phyloP scores from a whole-genome alignment of 2,797 vertebrate species.

The Dicrostonyx torquatus region DNA sequence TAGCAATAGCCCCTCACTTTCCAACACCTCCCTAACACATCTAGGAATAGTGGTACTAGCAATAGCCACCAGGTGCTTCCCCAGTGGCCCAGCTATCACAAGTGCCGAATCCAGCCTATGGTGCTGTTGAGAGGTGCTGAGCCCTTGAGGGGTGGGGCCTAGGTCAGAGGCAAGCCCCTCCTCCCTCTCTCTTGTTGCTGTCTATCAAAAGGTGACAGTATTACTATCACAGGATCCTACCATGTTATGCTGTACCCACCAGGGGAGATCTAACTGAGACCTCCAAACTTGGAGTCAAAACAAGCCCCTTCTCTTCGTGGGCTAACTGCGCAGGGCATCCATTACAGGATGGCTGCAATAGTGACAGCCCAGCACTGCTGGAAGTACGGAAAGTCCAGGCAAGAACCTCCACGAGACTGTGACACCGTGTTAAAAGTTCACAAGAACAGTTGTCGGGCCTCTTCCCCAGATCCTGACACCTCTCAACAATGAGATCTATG shows the following conservation, averaged over 20 bases:
- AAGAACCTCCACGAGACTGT: not conserved
- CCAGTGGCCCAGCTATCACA: not conserved
- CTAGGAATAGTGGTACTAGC: not conserved
- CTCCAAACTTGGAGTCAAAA: not conserved
- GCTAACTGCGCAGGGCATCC: no score
- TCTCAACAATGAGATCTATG: not conserved
- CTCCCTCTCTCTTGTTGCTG: not conserved
- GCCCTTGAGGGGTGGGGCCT: not conserved
- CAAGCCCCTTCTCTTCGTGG: not conserved
- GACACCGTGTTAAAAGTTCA: not conserved
- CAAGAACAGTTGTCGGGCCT: rapidly evolving
- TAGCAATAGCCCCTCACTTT: not conserved
- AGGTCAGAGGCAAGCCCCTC: not conserved
- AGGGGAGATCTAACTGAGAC: not conserved
- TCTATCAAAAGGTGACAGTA: not conserved
- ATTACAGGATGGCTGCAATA: not conserved
- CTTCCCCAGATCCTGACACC: not conserved
- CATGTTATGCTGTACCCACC: not conserved
- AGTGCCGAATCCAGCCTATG: not conserved
- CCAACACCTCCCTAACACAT: not conserved
- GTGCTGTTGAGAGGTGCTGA: not conserved
- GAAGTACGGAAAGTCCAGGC: not conserved
- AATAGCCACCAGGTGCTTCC: not conserved
- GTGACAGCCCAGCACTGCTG: not conserved
- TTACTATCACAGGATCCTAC: not conserved